Evolutionary conservation across 1,140 invertebrate species (phyloP).

Genomic region (Ostrea denselamellosa): DNA sequence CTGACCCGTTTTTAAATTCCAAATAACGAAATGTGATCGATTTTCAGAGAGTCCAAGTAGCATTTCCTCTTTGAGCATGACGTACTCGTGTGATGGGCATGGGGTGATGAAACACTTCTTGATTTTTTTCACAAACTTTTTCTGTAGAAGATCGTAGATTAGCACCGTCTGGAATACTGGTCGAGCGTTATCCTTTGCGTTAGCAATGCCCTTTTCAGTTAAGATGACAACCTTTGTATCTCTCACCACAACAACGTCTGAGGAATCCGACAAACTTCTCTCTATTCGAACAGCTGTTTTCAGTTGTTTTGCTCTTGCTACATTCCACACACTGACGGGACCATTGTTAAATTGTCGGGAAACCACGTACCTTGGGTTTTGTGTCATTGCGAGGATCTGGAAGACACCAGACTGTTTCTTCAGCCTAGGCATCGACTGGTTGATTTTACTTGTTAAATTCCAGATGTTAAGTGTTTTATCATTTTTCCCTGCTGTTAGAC

Average conservation of each 20-base stretch:
- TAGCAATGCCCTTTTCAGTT: conserved; percentile 72
- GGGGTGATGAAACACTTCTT: conserved; percentile 74
- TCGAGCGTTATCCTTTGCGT: conserved; percentile 64
- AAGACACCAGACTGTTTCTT: conserved; percentile 70
- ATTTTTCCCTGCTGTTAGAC: conserved; percentile 69
- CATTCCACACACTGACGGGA: conserved; percentile 75
- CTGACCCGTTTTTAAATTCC: conserved; percentile 73
- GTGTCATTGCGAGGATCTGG: conserved; percentile 72
- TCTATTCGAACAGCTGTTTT: conserved; percentile 71
- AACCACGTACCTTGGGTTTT: conserved; percentile 74
- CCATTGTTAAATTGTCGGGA: conserved; percentile 75
- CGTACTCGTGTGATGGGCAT: conserved; percentile 75
- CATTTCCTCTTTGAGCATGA: conserved; percentile 72
- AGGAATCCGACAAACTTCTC: conserved; percentile 69
- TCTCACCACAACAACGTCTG: conserved; percentile 72
- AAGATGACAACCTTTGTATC: conserved; percentile 74
- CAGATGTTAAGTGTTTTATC: conserved; percentile 73
- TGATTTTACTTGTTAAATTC: conserved; percentile 74
- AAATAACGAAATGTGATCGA: conserved; percentile 75
- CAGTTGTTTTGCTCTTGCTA: conserved; percentile 71
- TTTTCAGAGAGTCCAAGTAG: conserved; percentile 75
- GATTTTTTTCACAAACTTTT: conserved; percentile 71
- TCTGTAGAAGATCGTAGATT: conserved; percentile 72
- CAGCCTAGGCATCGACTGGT: conserved; percentile 70
- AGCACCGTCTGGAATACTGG: conserved; percentile 74